Evolutionary conservation across 2,113 vertebrate genomes (phyloP).

Genomic region (Apeltes quadracus): DNA sequence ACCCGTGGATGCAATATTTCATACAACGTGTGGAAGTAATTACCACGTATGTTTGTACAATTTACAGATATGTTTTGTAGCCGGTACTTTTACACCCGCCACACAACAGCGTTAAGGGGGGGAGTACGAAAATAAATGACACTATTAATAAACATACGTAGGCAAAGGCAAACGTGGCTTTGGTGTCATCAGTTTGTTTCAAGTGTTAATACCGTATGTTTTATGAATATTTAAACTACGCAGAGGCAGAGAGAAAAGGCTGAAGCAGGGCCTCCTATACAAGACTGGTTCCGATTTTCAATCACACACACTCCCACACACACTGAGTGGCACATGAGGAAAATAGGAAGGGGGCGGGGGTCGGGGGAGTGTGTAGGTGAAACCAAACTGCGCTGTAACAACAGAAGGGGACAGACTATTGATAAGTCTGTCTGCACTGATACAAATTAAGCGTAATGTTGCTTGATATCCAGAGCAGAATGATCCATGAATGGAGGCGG

Average conservation of each 20-base stretch:
- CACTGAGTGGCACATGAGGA: neutral
- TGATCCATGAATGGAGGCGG: constrained; percentile 39
- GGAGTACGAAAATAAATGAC: constrained; percentile 15
- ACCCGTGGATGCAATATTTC: neutral
- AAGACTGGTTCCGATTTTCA: constrained; percentile 30
- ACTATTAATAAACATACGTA: neutral
- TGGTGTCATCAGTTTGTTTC: neutral
- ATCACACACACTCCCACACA: constrained; percentile 16
- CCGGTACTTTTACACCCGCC: constrained; percentile 12
- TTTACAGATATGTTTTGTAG: constrained; percentile 27
- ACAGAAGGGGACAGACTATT: constrained; percentile 30
- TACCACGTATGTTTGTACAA: neutral
- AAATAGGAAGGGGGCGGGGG: constrained; percentile 10
- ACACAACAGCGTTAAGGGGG: neutral
- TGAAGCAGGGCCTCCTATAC: constrained; percentile 23
- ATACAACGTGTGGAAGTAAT: neutral
- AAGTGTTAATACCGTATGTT: neutral
- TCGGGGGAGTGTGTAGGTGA: neutral
- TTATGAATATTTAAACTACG: constrained; percentile 1
- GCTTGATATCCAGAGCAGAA: constrained; percentile 46
- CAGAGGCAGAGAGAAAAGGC: neutral
- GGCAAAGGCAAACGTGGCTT: neutral
- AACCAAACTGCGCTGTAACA: constrained; percentile 33
- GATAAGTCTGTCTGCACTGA: constrained; percentile 36
- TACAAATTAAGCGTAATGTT: constrained; percentile 40